Percentiles rank a stretch among this genome's conserved stretches.
Conservation (phyloP, 2,888 invertebrate species). For the Drosophila quinaria region DNA sequence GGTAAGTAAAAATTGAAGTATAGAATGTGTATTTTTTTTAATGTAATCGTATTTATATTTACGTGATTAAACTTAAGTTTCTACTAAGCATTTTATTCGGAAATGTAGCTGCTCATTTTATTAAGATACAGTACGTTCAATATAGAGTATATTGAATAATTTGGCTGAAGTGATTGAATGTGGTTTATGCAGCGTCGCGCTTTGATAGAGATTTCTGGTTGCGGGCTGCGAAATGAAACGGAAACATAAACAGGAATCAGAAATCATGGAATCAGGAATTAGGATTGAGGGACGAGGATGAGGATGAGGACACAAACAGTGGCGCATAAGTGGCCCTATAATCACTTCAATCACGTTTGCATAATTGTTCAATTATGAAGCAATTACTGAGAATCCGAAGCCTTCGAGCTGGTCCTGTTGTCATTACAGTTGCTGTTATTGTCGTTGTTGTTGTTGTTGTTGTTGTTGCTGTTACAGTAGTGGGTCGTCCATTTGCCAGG, state of each 20-base stretch:
- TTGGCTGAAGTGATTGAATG: constrained; percentile 9
- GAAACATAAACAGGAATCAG: constrained; percentile 42
- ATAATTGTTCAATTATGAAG: constrained; percentile 81
- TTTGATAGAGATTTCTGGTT: constrained; percentile 8
- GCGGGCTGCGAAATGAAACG: constrained; percentile 16
- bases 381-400: constrained; percentile 67
- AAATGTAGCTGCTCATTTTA: too few species aligned
- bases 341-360: constrained; percentile 81
- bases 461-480: constrained; percentile 13
- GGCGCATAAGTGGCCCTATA: constrained; percentile 74
- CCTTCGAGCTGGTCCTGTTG: constrained; percentile 45
- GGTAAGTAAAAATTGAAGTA: too few species aligned
- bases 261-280: constrained; percentile 19
- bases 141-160: constrained; percentile 4
- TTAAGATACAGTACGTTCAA: background rate
- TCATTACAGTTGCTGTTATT: constrained; percentile 16
- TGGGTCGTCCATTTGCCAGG: constrained; percentile 44
- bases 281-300: constrained; percentile 29
- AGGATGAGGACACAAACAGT: constrained; percentile 60
- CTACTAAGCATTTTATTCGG: too few species aligned
- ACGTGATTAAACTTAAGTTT: too few species aligned
- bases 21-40: too few species aligned
- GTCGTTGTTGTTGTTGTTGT: constrained; percentile 5
- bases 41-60: too few species aligned
- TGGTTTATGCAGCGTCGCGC: constrained; percentile 5